phyloP scores from a whole-genome alignment of 2,113 vertebrate genomes.

The Columba janthina region DNA sequence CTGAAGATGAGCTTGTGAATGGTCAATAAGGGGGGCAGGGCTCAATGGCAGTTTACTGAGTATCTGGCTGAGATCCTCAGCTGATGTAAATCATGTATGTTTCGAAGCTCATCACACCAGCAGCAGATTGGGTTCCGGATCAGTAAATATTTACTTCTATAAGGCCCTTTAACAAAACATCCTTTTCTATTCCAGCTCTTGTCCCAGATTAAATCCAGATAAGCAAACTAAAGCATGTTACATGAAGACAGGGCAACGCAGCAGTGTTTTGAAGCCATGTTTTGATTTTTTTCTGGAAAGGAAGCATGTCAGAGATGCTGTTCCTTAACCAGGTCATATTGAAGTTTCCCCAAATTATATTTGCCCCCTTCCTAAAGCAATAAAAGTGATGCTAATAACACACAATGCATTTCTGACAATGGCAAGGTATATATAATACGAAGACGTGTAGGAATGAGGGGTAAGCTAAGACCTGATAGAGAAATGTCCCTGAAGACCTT shows the following conservation, averaged over 20 bases:
- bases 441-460: background rate
- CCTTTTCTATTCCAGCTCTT: slow-evolving; percentile 5
- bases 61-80: slow-evolving; percentile 4
- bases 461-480: background rate
- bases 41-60: slow-evolving; percentile 41
- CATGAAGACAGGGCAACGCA: background rate
- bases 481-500: background rate
- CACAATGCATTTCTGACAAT: background rate
- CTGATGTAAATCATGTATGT: background rate
- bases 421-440: background rate
- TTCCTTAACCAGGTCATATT: background rate
- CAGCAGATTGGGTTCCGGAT: background rate
- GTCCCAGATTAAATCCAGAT: background rate
- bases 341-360: background rate
- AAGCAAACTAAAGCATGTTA: background rate
- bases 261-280: background rate
- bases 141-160: slow-evolving; percentile 14
- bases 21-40: slow-evolving; percentile 46
- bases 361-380: background rate
- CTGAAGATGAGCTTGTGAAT: slow-evolving; percentile 14
- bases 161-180: slow-evolving; percentile 16
- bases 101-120: background rate
- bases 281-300: slow-evolving; percentile 13
- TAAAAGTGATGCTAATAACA: background rate
- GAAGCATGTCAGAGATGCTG: background rate